Percentiles rank a stretch among this genome's conserved stretches.
These are phyloP conservation scores for Epizoanthus scotinus DNA, from an alignment of 92 coral and sea anemone species.

Conservation along the genomic window DNA sequence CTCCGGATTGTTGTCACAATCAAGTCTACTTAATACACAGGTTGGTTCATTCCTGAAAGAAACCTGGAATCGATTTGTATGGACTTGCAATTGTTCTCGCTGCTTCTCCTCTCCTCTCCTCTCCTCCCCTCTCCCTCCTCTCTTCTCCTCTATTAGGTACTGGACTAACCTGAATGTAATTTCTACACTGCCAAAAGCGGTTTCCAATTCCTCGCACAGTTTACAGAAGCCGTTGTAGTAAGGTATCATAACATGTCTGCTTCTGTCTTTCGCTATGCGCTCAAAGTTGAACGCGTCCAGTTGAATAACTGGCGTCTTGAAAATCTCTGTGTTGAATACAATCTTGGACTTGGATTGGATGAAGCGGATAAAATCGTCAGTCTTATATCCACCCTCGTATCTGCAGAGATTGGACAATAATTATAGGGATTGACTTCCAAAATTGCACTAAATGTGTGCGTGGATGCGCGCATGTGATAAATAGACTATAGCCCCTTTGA, in stretches of 20 bases:
- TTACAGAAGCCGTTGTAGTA: conserved; percentile 90
- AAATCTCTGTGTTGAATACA: conserved; percentile 65
- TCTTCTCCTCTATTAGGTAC: too few relatives aligned
- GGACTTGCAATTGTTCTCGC: too few relatives aligned
- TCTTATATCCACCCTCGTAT: conserved; percentile 69
- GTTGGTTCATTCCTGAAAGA: conserved; percentile 76
- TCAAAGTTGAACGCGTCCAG: conserved; percentile 84
- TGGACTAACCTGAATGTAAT: conserved; percentile 17
- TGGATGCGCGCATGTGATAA: too few relatives aligned
- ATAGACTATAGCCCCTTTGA: too few relatives aligned
- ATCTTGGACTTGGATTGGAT: conserved; percentile 66
- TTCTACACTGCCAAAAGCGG: conserved; percentile 44
- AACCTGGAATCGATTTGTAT: not conserved
- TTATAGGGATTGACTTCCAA: not conserved
- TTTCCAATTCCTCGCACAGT: conserved; percentile 72
- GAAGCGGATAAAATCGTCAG: conserved; percentile 80
- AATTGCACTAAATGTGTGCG: not conserved
- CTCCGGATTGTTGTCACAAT: conserved; percentile 73
- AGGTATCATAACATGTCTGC: conserved; percentile 72
- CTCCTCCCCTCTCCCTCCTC: too few relatives aligned
- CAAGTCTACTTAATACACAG: conserved; percentile 79
- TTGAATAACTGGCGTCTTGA: conserved; percentile 81
- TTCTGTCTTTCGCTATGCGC: conserved; percentile 83
- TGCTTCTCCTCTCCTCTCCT: too few relatives aligned
- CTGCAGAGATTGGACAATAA: conserved; percentile 35